These are phyloP conservation scores for Cerastoderma edule DNA, from an alignment of 2,888 invertebrate species.

Conservation along the genomic window DNA sequence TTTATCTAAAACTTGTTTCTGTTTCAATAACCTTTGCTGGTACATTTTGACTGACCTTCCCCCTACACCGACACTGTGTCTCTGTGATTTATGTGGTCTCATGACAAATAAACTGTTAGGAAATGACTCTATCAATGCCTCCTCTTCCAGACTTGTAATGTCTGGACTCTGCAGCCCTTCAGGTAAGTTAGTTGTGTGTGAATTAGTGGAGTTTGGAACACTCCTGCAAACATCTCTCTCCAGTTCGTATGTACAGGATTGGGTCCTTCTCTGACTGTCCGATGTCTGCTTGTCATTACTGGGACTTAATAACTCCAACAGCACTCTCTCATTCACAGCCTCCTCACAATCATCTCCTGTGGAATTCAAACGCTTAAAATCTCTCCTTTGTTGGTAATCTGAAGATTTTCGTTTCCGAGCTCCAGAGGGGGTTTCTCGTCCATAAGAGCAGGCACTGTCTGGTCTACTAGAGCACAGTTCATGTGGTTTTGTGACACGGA, in stretches of 20 bases:
- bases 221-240: constrained; percentile 30
- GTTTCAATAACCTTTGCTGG: constrained; percentile 66
- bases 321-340: neutral
- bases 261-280: constrained; percentile 47
- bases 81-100: constrained; percentile 55
- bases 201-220: constrained; percentile 8
- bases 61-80: constrained; percentile 67
- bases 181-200: constrained; percentile 9
- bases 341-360: constrained; percentile 63
- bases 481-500: constrained; percentile 28
- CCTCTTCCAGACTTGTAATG: constrained; percentile 72
- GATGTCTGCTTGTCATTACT: constrained; percentile 23
- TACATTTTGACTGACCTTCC: constrained; percentile 63
- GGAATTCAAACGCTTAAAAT: constrained; percentile 61
- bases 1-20: constrained; percentile 66
- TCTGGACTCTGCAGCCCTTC: constrained; percentile 64
- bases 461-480: constrained; percentile 52
- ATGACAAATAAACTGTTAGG: constrained; percentile 49
- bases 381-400: constrained; percentile 40
- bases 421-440: constrained; percentile 65
- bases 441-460: constrained; percentile 65
- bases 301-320: constrained; percentile 36
- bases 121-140: constrained; percentile 73
- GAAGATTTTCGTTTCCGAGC: constrained; percentile 65
- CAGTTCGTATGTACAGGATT: constrained; percentile 63